Evolutionary conservation across 2,888 invertebrate genomes (phyloP), one percentile per base, ranked within the genome.

Genomic region (Gymnoscelis rufifasciata): DNA sequence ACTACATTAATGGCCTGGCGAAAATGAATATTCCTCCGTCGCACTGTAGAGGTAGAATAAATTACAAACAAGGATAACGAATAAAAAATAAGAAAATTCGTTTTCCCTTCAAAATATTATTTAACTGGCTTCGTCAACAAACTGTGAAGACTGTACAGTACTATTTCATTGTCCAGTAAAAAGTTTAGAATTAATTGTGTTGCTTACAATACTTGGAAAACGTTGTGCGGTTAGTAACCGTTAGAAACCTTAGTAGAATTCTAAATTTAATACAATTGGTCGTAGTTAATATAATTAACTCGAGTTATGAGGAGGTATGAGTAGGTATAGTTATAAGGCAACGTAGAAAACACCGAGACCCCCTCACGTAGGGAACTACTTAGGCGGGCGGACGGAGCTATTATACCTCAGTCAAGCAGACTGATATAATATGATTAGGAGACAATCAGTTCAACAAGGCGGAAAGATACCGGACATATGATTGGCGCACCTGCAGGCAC

Each of bases 361-460:
- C 36, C 46, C 49, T 38, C 45, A 35, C 29, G 46, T 15, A 36
- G 44, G 48, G 48, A 52, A 49, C 42, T 40, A 12, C 28, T 33
- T 38, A 39, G 43, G 19, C 39, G 29, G 43, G 43, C 12, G 26
- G n/a, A n/a, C n/a, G n/a, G n/a, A n/a, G n/a, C n/a, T n/a, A n/a
- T 10, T 24, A n/a, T 19, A 35, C 26, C 38, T 14, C 42, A 45
- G 19, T 5, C 19, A 8, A 45, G 39, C 38, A 47, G 46, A 49
- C 45, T 45, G 29, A 27, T 47, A 27, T 46, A 36, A 43, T 63
- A 64, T 67, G 62, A 70, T 70, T 68, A 71, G 57, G 62, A 63
- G 59, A 69, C 67, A 70, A 73, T 70, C 67, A 67, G 67, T 62
- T 62, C 64, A 67, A 59, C 65, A 60, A 59, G 56, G 62, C 64